A percentile compares a stretch with the other conserved stretches of the same genome.
phyloP scores from a whole-genome alignment of 2,888 invertebrate genomes.

The Sabellastarte sp. region DNA sequence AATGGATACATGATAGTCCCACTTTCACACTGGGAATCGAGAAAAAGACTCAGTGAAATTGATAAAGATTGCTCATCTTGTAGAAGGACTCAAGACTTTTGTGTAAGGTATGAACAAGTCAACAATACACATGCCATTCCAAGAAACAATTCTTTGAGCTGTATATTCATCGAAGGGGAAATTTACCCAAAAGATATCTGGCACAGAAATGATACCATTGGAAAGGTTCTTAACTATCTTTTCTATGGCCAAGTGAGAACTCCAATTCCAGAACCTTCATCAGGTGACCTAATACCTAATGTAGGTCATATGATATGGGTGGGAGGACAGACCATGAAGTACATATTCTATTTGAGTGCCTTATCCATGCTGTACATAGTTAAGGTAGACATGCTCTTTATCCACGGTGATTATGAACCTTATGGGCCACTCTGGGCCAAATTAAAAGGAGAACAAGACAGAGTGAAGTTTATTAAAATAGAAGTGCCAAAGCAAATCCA shows the following conservation, averaged over 20 bases:
- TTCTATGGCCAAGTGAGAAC: slow-evolving; percentile 28
- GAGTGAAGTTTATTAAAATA: slow-evolving; percentile 2
- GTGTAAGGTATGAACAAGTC: too few species aligned
- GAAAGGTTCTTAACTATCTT: slow-evolving; percentile 16
- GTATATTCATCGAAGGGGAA: too few species aligned
- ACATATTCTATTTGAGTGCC: slow-evolving; percentile 43
- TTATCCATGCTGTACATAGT: slow-evolving; percentile 38
- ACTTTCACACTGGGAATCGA: too few species aligned
- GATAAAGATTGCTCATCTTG: too few species aligned
- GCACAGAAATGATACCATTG: background rate
- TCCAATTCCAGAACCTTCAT: slow-evolving; percentile 16
- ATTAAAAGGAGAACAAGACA: slow-evolving; percentile 24
- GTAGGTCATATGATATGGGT: slow-evolving; percentile 47
- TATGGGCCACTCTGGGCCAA: slow-evolving; percentile 34
- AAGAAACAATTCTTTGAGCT: too few species aligned
- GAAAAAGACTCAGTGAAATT: too few species aligned
- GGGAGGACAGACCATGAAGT: slow-evolving; percentile 34
- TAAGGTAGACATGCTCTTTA: slow-evolving; percentile 37
- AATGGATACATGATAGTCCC: too few species aligned
- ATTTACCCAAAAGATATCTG: slow-evolving; percentile 4
- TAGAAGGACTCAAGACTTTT: too few species aligned
- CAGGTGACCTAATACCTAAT: slow-evolving; percentile 33
- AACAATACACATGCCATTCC: too few species aligned
- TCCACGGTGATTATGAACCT: slow-evolving; percentile 38
- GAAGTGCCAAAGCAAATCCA: slow-evolving; percentile 6